These are phyloP conservation scores for Tachysurus fulvidraco DNA, from an alignment of 2,113 vertebrate genomes.

Conservation along the genomic window DNA sequence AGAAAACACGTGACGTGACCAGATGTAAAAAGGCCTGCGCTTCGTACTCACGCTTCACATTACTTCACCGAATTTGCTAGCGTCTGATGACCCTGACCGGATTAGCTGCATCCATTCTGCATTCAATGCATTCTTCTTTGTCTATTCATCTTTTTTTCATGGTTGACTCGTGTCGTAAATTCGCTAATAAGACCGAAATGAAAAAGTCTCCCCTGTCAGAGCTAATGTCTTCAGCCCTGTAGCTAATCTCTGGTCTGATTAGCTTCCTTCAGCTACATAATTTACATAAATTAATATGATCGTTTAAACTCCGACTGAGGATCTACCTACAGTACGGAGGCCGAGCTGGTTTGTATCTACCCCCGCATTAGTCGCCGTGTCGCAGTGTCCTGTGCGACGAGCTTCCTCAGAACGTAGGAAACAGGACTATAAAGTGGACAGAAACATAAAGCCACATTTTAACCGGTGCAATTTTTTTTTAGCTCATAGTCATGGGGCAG, in stretches of 20 bases:
- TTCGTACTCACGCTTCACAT: not conserved
- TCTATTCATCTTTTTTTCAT: not conserved
- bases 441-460: not conserved
- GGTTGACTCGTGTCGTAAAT: not conserved
- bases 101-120: not conserved
- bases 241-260: not conserved
- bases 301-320: not conserved
- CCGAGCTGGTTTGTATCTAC: not conserved
- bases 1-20: too few species aligned
- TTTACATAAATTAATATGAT: not conserved
- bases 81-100: not conserved
- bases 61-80: not conserved
- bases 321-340: not conserved
- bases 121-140: not conserved
- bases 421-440: not conserved
- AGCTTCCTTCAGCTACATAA: not conserved
- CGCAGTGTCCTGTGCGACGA: not conserved
- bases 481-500: conserved; percentile 23
- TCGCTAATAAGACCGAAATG: not conserved
- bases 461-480: not conserved
- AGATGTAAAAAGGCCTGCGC: too few species aligned
- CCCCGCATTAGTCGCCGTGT: not conserved
- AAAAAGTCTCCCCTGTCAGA: not conserved
- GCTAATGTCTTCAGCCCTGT: not conserved
- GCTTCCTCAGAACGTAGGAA: not conserved